Evolutionary conservation across 1,140 invertebrate genomes (phyloP).

Genomic region (Bathynomus jamesi): DNA sequence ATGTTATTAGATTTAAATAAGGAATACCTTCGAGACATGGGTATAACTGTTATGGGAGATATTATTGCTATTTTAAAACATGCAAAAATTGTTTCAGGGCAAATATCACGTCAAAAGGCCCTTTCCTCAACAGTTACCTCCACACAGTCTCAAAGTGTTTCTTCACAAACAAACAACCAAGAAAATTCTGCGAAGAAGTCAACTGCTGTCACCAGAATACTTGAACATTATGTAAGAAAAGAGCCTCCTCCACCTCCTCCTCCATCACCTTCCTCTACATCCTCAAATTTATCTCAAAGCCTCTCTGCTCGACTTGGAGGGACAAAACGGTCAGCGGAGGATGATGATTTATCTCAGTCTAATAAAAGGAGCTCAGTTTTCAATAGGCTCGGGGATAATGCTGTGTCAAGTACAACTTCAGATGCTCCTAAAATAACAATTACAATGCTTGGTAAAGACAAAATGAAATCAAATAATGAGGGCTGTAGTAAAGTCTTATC

Average conservation of each 20-base stretch:
- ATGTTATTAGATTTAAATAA: constrained; percentile 74
- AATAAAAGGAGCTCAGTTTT: constrained; percentile 42
- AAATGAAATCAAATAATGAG: constrained; percentile 4
- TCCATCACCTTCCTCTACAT: constrained; percentile 24
- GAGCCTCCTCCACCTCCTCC: constrained; percentile 27
- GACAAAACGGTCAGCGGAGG: constrained; percentile 16
- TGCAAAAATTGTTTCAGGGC: constrained; percentile 55
- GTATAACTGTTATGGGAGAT: constrained; percentile 70
- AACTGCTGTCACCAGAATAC: constrained; percentile 33
- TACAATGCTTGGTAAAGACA: constrained; percentile 38
- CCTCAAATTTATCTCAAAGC: constrained; percentile 11
- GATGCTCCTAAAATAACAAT: constrained; percentile 38
- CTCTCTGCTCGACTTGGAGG: constrained; percentile 9
- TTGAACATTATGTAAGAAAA: constrained; percentile 36
- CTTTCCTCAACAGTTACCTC: not conserved
- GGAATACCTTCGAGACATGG: constrained; percentile 74
- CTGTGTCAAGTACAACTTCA: constrained; percentile 28
- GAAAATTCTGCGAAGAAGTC: not conserved
- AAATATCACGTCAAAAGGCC: constrained; percentile 15
- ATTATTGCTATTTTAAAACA: constrained; percentile 75
- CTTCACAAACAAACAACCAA: not conserved
- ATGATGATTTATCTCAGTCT: constrained; percentile 15
- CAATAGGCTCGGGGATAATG: constrained; percentile 41
- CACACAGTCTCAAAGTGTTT: not conserved
- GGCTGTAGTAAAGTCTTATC: constrained; percentile 9